Base-by-base conservation (phyloP, 2,888 invertebrate genomes). In the Lochmaea crataegi region DNA sequence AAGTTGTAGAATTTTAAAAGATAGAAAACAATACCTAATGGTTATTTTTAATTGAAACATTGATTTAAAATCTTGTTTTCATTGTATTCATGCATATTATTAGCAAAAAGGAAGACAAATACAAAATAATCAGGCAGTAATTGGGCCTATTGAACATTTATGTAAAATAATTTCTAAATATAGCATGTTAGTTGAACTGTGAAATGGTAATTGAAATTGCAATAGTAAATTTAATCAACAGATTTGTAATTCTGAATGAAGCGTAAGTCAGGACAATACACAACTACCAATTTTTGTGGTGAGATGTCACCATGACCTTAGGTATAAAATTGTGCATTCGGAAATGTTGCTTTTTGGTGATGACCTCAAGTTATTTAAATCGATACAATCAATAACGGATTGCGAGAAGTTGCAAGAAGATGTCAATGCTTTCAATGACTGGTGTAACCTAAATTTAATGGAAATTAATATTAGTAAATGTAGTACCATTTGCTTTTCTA, bases 111-210 rank as follows among this genome's bases (percentile, higher is more conserved):
- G 53, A 7, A n/a, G n/a, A 16, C 18, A 53, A n/a, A 5, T 53
- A 45, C 45, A 45, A 16, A 16, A 6, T n/a, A 38, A 22, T 58
- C 26, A 61, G 4, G 61, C 41, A 41, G 61, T 38, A 61, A 38
- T 38, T 38, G 1, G 9, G 32, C 1, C 7, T 38, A 38, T 38
- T 7, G 32, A 38, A 38, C 9, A 38, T 61, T 61, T 61, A 61
- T 42, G 9, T 16, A 63, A 63, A 63, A 18, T 60, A 14, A 60
- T 10, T 60, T 60, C 32, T 60, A 60, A 42, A 42, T 41, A 42
- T 42, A 63, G 61, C 38, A 11, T 12, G 16, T 42, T 42, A 11
- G 22, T 18, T 63, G 42, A 22, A 42, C 42, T 42, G 61, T 63
- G 42, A 63, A 63, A 63, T 42, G 18, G 16, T 42, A 42, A 63